A percentile compares a stretch with the other conserved stretches of the same genome.
phyloP scores from a whole-genome alignment of 2,888 invertebrate species.

The Eilema caniola region DNA sequence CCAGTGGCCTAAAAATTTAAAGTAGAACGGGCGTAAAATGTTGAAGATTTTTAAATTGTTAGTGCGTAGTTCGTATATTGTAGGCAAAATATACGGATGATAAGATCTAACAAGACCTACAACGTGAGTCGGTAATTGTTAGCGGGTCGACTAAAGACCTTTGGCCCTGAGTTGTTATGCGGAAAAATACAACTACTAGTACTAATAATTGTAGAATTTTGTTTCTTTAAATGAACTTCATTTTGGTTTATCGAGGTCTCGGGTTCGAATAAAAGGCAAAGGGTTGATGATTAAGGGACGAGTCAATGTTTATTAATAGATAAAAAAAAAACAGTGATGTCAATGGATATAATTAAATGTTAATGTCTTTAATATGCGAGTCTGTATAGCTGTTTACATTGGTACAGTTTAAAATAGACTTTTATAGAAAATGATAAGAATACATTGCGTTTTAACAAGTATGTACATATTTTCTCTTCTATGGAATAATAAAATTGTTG shows the following conservation, averaged over 20 bases:
- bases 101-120: slow-evolving; percentile 10
- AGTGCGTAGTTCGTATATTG: neutral
- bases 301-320: no score
- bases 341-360: no score
- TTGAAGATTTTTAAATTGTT: neutral
- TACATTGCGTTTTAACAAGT: neutral
- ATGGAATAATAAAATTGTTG: neutral
- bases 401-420: no score
- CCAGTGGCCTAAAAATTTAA: neutral
- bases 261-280: no score
- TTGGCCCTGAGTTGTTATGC: slow-evolving; percentile 9
- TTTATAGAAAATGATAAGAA: neutral
- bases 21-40: neutral
- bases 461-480: neutral
- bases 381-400: no score
- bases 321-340: no score
- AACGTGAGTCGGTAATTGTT: slow-evolving; percentile 13
- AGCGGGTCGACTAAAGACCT: slow-evolving; percentile 12
- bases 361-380: no score
- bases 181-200: neutral
- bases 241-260: no score
- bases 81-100: neutral
- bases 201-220: no score
- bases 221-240: no score
- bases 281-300: no score